Conservation (phyloP, 2,888 invertebrate species). For the Drosophila merina region DNA sequence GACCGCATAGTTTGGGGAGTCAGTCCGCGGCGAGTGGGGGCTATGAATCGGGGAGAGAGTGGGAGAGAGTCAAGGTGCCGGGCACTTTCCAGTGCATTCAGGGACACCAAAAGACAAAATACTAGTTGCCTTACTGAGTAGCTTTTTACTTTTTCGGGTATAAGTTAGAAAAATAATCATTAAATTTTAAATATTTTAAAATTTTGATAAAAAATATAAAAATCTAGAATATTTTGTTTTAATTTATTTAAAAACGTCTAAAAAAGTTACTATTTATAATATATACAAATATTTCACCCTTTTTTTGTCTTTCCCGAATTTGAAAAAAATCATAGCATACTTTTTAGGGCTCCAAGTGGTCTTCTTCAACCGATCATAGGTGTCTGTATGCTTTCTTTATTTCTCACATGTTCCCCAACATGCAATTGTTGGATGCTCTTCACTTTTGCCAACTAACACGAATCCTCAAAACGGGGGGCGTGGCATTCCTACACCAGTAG, state of each 20-base stretch:
- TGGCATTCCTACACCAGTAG: constrained; percentile 5
- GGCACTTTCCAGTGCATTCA: constrained; percentile 5
- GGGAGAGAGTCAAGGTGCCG: neutral
- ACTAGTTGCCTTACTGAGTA: neutral
- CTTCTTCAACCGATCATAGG: neutral
- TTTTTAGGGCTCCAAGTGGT: neutral
- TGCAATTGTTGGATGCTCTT: constrained; percentile 66
- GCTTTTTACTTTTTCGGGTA: too few species aligned
- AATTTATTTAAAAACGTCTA: too few species aligned
- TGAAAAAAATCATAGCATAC: constrained; percentile 4
- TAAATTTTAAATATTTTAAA: neutral
- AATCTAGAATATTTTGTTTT: too few species aligned
- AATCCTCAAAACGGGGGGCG: constrained; percentile 10
- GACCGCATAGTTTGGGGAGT: constrained; percentile 46
- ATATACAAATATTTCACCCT: too few species aligned
- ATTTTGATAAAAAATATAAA: too few species aligned
- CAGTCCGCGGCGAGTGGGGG: neutral
- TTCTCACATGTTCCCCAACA: constrained; percentile 66
- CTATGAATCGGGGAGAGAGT: neutral
- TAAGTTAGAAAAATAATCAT: neutral
- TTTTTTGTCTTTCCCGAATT: too few species aligned
- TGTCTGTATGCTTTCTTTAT: constrained; percentile 10
- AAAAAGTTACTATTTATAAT: too few species aligned
- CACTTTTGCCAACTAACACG: constrained; percentile 41
- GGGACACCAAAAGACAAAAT: constrained; percentile 1